Conservation (phyloP, 2,888 invertebrate species). For the Parasteatoda lunata region DNA sequence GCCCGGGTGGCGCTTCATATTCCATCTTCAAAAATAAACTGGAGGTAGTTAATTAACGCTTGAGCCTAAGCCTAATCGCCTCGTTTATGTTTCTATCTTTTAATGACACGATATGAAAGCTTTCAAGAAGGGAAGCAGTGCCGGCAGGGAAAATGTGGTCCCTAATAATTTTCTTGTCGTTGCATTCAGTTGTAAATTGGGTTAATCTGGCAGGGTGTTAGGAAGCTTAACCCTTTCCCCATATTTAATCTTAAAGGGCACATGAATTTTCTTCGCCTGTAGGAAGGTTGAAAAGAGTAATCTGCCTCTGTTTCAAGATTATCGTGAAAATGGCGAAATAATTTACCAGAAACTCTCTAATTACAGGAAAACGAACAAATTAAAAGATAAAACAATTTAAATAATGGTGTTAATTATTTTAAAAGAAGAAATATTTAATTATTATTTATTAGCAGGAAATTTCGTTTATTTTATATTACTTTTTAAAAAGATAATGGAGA, state of each 20-base stretch:
- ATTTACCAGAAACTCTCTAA: slow-evolving; percentile 16
- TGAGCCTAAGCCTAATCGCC: slow-evolving; percentile 46
- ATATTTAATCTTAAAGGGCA: slow-evolving; percentile 31
- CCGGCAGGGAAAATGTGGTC: not conserved
- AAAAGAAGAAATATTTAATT: too few relatives aligned
- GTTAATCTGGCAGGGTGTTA: slow-evolving; percentile 40
- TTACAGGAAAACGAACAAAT: slow-evolving; percentile 29
- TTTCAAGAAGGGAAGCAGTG: slow-evolving; percentile 1
- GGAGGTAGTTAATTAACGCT: slow-evolving; percentile 37
- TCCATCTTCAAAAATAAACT: slow-evolving; percentile 36
- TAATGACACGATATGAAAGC: slow-evolving; percentile 39
- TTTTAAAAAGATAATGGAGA: too few relatives aligned
- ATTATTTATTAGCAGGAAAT: too few relatives aligned
- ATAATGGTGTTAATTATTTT: too few relatives aligned
- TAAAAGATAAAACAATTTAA: not conserved
- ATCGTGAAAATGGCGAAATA: slow-evolving; percentile 26
- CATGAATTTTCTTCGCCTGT: slow-evolving; percentile 27
- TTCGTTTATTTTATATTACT: too few relatives aligned
- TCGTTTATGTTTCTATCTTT: slow-evolving; percentile 51
- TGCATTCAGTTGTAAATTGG: slow-evolving; percentile 30
- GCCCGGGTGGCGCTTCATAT: slow-evolving; percentile 7
- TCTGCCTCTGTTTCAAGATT: slow-evolving; percentile 11
- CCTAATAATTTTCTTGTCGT: slow-evolving; percentile 40
- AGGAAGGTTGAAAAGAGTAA: not conserved
- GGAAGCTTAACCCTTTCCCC: slow-evolving; percentile 36